Evolutionary conservation across 2,888 invertebrate genomes (phyloP), one percentile per base, ranked within the genome.

Genomic region (Andrena trimmerana): DNA sequence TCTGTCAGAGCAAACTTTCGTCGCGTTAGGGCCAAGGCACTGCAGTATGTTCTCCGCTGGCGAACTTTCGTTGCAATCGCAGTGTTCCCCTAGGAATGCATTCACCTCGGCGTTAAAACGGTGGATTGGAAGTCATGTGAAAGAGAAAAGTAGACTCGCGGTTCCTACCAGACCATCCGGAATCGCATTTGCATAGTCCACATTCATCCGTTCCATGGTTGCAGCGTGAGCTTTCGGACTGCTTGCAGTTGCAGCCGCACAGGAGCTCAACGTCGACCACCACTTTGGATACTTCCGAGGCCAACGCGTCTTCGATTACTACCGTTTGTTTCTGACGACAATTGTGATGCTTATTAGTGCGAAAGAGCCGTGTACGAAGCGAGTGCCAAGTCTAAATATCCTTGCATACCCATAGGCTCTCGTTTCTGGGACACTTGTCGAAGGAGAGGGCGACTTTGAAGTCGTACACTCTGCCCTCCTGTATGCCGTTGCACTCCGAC

Each of bases 251-350:
- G 91, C 97, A 97, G 48, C 97, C 96, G 90, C 97, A 97, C 84
- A 97, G 95, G 70, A 98, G 94, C 87, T 97, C 96, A 59, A 98
- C 95, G 68, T 97, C 96, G 62, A 98, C 94, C 16, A 95, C 95
- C 76, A 98, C 93, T 24, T 94, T 92, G 73, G 92, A 92, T 0
- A 95, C 94, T 89, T 97, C 96, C 66, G 97, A 97, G 2, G 96
- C 96, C 67, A 98, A 95, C 72, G 96, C 96, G 87, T 98, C 98
- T 78, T 97, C 96, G 89, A 98, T 97, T 16, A 94, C 94, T 66
- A 97, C 95, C 0, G 94, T 95, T 84, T 95, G 93, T 6, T 84
- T 92, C 95, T 95, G 24, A 75, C 50, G 54, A 82, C 74, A 50
- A 70, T 52, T 16, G 4, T 0, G 13, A 42, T 5, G 42, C 42